Evolutionary conservation across 35 echinoderm and acorn worm species (phyloP), one percentile per base, ranked within the genome.

Genomic region (Apostichopus japonicus): DNA sequence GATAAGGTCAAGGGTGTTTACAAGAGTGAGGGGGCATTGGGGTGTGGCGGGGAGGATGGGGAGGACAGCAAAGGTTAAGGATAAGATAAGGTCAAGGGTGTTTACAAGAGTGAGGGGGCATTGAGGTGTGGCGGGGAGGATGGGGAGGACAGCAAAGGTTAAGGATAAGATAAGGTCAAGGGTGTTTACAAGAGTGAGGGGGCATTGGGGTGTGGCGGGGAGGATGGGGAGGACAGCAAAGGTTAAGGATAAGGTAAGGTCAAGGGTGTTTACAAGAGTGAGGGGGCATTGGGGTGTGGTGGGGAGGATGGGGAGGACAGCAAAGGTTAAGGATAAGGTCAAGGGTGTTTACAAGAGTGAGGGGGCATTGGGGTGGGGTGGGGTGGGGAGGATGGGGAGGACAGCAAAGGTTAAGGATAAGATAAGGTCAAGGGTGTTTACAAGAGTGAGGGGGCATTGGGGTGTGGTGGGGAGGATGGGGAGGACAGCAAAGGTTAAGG

Each of bases 401-500:
- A 1, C 13, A 61, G 57, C 57, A 10, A 10, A 61, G 57, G 8
- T 61, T 61, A 61, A 13, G 7, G 57, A 13, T 59, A 9, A 59
- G 2, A 6, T 61, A 7, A 75, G 71, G 17, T 75, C 6, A 44
- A 44, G 3, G 33, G 15, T 75, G 16, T 75, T 75, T 7, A 19
- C 15, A 10, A 10, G 13, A 13, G 57, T 61, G 8, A 61, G 7
- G 7, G 57, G 7, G 13, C 57, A 11, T 61, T 61, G 57, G 57
- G 57, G 57, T 8, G 7, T 1, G 11, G 8, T 61, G 57, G 7
- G 8, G 7, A 9, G 6, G 57, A 59, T 7, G 57, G 57, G 57
- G 7, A n/a, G n/a, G 79, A 96, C 93, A 53, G 72, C 93, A 27
- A 96, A 96, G 78, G 78, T 70, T 14, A 96, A 99, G 56, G 93